Evolutionary conservation across 2,888 invertebrate genomes (phyloP), one percentile per base, ranked within the genome.

Genomic region (Portevinia maculata): DNA sequence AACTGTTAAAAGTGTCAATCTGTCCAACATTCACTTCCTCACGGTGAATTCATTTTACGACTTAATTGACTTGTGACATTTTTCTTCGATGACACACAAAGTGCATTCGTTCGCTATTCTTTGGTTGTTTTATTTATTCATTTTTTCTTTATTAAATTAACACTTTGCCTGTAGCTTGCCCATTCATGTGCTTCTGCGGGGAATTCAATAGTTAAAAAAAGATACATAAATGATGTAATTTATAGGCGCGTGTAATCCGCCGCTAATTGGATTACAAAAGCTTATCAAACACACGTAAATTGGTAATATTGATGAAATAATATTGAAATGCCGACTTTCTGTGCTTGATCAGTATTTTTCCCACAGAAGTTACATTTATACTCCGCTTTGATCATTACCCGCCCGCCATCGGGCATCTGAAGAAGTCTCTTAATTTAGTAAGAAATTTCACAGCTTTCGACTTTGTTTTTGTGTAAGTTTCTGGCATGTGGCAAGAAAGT

Each of bases 191-290:
- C 39, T 30, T 46, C 9, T 1, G 13, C 13, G 3, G 21, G 9
- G 17, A 13, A n/a, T 11, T 1, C 28, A 11, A 17, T n/a, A 13
- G 13, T 32, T 3, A 21, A 60, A 24, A 24, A 6, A 24, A 5
- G 34, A 24, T 17, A 17, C 28, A 32, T 32, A 59, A 39, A 59
- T 60, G 67, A 50, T 39, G 65, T 60, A 76, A 60, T 76, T 69
- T 67, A 62, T 55, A 39, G 69, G 17, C 44, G 60, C 67, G 34
- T 53, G 75, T 76, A 76, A 76, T 69, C 67, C 67, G 75, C 60
- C 52, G 75, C 60, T 76, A 76, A 76, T 76, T 76, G 75, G 67
- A 69, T 76, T 67, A 76, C 75, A 60, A 69, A 76, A 76, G 75
- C 67, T 69, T 52, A 11, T 69, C 59, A 60, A 75, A 60, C 67